A percentile compares a stretch with the other conserved stretches of the same genome.
Evolutionary conservation across 92 coral and sea anemone genomes (phyloP).

Genomic region (Epizoanthus illoricatus): DNA sequence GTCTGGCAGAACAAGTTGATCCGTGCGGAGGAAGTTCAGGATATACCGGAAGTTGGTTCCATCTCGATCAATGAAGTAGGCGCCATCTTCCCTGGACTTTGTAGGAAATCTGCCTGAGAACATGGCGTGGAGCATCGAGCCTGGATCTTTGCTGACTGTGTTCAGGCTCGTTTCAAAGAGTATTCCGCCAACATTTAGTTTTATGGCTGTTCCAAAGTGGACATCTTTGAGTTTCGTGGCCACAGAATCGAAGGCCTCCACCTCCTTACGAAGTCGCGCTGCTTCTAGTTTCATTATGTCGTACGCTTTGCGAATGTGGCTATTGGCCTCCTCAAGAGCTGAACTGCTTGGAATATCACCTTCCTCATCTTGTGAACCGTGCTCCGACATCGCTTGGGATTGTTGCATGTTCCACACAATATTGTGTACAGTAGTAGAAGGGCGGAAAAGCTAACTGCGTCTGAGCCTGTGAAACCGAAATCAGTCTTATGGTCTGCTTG

Average conservation of each 20-base stretch:
- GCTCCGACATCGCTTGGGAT: conserved; percentile 6
- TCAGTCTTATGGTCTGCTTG: too few species aligned
- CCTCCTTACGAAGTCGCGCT: conserved; percentile 44
- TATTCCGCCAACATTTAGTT: conserved; percentile 63
- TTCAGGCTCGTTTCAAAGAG: conserved; percentile 48
- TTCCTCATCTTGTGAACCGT: conserved; percentile 6
- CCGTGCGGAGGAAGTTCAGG: conserved; percentile 62
- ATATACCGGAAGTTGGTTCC: conserved; percentile 70
- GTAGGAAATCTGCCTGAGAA: conserved; percentile 58
- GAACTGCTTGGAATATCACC: not conserved
- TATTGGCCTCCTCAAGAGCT: conserved; percentile 38
- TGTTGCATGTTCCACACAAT: too few species aligned
- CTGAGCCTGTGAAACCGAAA: too few species aligned
- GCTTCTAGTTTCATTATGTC: conserved; percentile 47
- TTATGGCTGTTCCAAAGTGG: conserved; percentile 49
- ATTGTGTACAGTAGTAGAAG: too few species aligned
- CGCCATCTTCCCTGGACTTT: conserved; percentile 57
- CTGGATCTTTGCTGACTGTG: conserved; percentile 61
- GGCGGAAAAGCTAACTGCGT: too few species aligned
- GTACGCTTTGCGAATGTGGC: conserved; percentile 27
- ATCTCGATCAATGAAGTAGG: conserved; percentile 66
- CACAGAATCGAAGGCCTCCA: conserved; percentile 51
- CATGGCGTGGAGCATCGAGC: conserved; percentile 51
- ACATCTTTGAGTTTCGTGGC: conserved; percentile 61
- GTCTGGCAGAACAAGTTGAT: conserved; percentile 60